These are phyloP conservation scores for Thunnus albacares DNA, from an alignment of 2,797 vertebrate species.

Conservation along the genomic window DNA sequence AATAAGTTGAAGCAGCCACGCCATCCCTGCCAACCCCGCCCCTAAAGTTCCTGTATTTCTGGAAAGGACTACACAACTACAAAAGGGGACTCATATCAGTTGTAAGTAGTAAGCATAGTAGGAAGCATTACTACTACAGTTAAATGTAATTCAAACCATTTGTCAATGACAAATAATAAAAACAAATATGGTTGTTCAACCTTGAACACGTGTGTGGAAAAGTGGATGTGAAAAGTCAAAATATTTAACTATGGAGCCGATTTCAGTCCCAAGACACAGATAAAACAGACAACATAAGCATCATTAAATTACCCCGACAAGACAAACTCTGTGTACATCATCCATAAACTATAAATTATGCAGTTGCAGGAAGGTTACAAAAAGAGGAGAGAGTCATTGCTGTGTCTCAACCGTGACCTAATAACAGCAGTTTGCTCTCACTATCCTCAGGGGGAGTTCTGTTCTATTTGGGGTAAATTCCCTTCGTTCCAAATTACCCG, in stretches of 20 bases:
- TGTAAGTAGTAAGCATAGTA: too few species aligned
- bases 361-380: slow-evolving; percentile 56
- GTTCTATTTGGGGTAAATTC: slow-evolving; percentile 83
- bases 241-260: slow-evolving; percentile 5
- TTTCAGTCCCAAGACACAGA: slow-evolving; percentile 26
- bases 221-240: background rate
- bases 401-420: slow-evolving; percentile 74
- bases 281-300: slow-evolving; percentile 20
- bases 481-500: slow-evolving; percentile 78
- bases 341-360: slow-evolving; percentile 47
- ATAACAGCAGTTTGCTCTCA: slow-evolving; percentile 75
- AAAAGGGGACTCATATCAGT: too few species aligned
- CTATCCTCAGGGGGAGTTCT: slow-evolving; percentile 70
- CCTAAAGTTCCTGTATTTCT: too few species aligned
- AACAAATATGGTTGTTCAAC: slow-evolving; percentile 7
- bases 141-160: background rate
- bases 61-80: too few species aligned
- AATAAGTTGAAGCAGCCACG: too few species aligned
- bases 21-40: too few species aligned
- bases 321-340: slow-evolving; percentile 31
- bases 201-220: slow-evolving; percentile 12
- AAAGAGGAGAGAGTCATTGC: slow-evolving; percentile 58
- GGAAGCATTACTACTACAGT: too few species aligned
- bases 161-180: slow-evolving; percentile 26
- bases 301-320: slow-evolving; percentile 42